Evolutionary conservation across 2,113 vertebrate genomes (phyloP).

Genomic region (Fukomys damarensis): DNA sequence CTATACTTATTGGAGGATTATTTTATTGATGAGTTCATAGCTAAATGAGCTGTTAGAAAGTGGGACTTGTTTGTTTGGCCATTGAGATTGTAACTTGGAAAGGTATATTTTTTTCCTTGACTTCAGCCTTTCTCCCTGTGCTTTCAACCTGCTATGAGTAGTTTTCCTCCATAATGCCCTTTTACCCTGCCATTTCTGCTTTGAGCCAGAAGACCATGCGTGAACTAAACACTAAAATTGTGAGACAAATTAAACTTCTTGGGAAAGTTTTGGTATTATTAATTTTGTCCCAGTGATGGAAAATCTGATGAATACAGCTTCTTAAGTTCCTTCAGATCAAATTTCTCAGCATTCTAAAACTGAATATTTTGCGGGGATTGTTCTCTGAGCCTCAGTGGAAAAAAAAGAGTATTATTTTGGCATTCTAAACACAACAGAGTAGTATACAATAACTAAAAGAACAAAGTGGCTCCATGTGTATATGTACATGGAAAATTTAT

Average conservation of each 20-base stretch:
- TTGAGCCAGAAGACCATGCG: background rate
- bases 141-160: too few relatives aligned
- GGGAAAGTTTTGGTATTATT: background rate
- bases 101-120: too few relatives aligned
- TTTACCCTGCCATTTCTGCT: too few relatives aligned
- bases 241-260: background rate
- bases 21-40: too few relatives aligned
- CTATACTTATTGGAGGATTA: too few relatives aligned
- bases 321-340: background rate
- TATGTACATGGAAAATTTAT: background rate
- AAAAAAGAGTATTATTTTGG: background rate
- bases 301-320: background rate
- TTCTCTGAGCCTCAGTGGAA: background rate
- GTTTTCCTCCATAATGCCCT: too few relatives aligned
- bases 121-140: too few relatives aligned
- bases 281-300: background rate
- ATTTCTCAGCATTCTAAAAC: background rate
- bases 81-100: too few relatives aligned
- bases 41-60: too few relatives aligned
- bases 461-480: background rate
- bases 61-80: too few relatives aligned
- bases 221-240: background rate
- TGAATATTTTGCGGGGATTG: background rate
- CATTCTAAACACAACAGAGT: background rate
- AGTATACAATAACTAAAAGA: background rate